Evolutionary conservation across 2,797 vertebrate genomes (phyloP), one percentile per base, ranked within the genome.

Genomic region (Nyctalus aviator): DNA sequence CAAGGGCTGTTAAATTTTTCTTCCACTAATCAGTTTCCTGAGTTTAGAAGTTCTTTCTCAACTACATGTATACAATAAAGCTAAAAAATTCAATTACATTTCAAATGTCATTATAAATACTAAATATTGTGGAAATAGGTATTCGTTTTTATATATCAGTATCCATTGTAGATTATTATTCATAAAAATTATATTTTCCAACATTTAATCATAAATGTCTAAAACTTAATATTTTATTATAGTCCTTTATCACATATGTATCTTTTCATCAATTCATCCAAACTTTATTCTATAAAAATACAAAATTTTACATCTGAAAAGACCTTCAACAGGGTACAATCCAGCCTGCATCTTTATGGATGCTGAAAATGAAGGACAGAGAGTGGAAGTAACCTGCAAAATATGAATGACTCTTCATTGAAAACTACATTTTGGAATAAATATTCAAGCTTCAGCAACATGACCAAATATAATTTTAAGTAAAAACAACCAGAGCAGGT

Each of bases 381-480:
- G 23, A n/a, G 7, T 3, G 3, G 8, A 55, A 55, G 23, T 9
- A 27, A 37, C 8, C 23, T 15, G 3, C 0, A 32, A 78, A 46
- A 11, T 73, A 5, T 41, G 17, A 23, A 2, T 6, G 71, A 53
- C 13, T 44, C 48, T 30, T 3, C 57, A n/a, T 12, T 90, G 21
- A 77, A 78, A 86, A n/a, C 23, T 13, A 46, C 4, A 20, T 62
- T 64, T 90, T 46, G n/a, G 11, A 32, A 23, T 3, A 88, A 20
- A 7, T 21, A 41, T 50, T 85, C 41, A 73, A 50, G 23, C 9
- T 86, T 85, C 17, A 66, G 7, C 8, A 27, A 62, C 27, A n/a
- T 66, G 48, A 84, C 6, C 21, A 57, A 86, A 94, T 78, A n/a
- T 55, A 32, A 64, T 64, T 84, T 69, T 35, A 62, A 91, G 10